phyloP scores from a whole-genome alignment of 2,113 vertebrate species.

The Microtus ochrogaster region DNA sequence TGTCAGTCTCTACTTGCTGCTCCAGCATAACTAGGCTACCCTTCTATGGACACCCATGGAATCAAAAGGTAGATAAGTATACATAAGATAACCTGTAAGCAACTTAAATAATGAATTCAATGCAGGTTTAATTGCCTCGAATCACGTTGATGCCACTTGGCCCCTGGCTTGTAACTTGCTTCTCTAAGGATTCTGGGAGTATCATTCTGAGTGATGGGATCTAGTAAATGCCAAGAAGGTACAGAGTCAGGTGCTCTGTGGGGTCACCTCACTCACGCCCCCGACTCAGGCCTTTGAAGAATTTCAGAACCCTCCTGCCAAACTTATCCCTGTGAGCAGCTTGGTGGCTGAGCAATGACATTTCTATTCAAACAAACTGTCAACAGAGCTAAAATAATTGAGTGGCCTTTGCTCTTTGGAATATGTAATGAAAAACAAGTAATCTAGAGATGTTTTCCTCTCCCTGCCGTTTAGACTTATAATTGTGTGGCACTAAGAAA shows the following conservation, averaged over 20 bases:
- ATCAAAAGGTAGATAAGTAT: neutral
- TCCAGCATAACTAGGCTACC: neutral
- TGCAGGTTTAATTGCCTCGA: neutral
- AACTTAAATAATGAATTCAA: conserved; percentile 20
- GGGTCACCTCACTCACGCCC: neutral
- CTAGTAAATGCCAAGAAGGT: neutral
- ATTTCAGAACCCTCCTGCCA: conserved; percentile 10
- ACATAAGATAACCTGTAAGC: neutral
- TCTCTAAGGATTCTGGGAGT: neutral
- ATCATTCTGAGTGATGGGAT: neutral
- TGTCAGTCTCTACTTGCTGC: neutral
- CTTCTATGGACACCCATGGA: neutral
- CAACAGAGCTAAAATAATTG: conserved; percentile 59
- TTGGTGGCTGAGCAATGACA: neutral
- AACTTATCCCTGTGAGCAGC: neutral
- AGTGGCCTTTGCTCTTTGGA: conserved; percentile 56
- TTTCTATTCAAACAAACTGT: conserved; percentile 13
- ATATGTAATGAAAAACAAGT: conserved; percentile 72
- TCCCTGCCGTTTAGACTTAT: conserved; percentile 60
- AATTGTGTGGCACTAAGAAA: conserved; percentile 68
- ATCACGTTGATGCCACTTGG: neutral
- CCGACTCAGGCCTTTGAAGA: neutral
- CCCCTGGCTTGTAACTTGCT: neutral
- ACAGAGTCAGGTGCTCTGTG: neutral
- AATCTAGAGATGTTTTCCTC: conserved; percentile 59